Evolutionary conservation across 2,113 vertebrate species (phyloP), one percentile per base, ranked within the genome.

Genomic region (Ellobius talpinus): DNA sequence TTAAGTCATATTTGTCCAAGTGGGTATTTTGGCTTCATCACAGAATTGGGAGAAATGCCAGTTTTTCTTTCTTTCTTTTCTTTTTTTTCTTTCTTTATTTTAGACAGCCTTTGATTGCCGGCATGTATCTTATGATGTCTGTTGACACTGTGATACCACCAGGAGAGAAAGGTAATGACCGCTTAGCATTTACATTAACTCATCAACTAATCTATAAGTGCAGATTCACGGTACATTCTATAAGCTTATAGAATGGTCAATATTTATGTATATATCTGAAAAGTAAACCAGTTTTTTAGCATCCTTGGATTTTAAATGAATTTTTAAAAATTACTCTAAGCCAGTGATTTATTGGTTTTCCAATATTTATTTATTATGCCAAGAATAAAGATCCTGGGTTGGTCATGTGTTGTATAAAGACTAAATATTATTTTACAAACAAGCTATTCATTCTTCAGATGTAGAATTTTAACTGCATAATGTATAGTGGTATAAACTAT

Each of bases 81-180:
- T 98, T 4, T 97, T 9, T 29, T 42, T 8, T 7, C 2, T 17
- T 98, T 97, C 93, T 90, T 94, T 98, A 93, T 93, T 98, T 7
- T 97, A 99, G 99, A 97, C 99, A 99, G 97, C 99, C 99, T 58
- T 99, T 99, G 98, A 99, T 99, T 98, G 99, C 99, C 91, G 99
- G 99, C 97, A 99, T 99, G 95, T 99, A 99, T 98, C 99, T 99
- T 95, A 99, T 99, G 98, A 99, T 99, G 99, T 99, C 99, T 91
- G 98, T 99, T 95, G 99, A 99, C 95, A 99, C 99, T 1, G 98
- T 99, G 52, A 99, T 99, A 98, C 99, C 98, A 77, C 99, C 99
- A 81, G 99, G 99, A 26, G 99, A 99, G 93, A 99, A 98, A 98
- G 99, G 99, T 99, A 1, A 1, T 95, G 36, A 39, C 9, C 16